These are phyloP conservation scores for Chamaetylas fuelleborni DNA, from an alignment of 2,113 vertebrate genomes.

Conservation along the genomic window DNA sequence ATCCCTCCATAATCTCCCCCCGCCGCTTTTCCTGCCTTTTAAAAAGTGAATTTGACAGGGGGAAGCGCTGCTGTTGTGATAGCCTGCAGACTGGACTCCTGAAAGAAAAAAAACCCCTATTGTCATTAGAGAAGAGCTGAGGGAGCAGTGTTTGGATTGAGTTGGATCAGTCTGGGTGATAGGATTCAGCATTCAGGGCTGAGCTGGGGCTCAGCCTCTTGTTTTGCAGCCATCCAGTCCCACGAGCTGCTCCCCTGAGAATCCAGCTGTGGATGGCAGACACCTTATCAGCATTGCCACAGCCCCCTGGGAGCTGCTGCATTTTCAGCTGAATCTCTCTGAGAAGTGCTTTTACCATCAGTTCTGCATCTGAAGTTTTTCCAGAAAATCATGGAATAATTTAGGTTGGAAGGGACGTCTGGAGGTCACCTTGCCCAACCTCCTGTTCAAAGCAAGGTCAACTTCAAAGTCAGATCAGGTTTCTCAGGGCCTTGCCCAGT, in stretches of 20 bases:
- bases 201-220: background rate
- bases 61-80: slow-evolving; percentile 33
- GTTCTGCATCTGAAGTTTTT: background rate
- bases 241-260: background rate
- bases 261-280: background rate
- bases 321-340: background rate
- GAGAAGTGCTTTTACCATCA: background rate
- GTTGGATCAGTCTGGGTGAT: slow-evolving; percentile 37
- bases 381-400: background rate
- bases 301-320: background rate
- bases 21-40: slow-evolving; percentile 1
- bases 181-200: slow-evolving; percentile 4
- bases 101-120: background rate
- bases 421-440: background rate
- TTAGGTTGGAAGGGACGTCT: background rate
- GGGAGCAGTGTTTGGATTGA: slow-evolving; percentile 53
- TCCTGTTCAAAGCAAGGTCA: background rate
- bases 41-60: slow-evolving; percentile 32
- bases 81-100: slow-evolving; percentile 30
- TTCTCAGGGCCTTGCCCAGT: background rate
- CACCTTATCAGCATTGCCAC: background rate
- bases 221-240: background rate
- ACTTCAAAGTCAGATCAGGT: background rate
- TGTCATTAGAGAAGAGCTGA: slow-evolving; percentile 54
- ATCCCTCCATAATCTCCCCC: slow-evolving; percentile 22